These are phyloP conservation scores for Chloromyia formosa DNA, from an alignment of 2,888 invertebrate genomes.

Conservation along the genomic window DNA sequence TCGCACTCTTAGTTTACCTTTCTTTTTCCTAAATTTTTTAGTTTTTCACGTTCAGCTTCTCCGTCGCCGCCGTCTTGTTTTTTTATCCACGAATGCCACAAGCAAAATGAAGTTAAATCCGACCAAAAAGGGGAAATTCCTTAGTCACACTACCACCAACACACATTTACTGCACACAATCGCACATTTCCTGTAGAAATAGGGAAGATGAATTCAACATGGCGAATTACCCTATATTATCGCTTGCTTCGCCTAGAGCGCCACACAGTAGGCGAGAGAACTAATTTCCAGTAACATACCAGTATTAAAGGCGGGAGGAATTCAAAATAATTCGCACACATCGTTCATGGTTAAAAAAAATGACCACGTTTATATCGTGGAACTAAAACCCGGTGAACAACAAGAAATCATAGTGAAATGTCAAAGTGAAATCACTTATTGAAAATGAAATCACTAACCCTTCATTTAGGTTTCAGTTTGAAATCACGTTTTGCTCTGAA, in stretches of 20 bases:
- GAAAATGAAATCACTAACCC: too few relatives aligned
- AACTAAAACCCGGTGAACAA: too few relatives aligned
- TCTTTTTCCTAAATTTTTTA: conserved; percentile 47
- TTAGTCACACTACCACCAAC: conserved; percentile 27
- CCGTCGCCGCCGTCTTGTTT: conserved; percentile 49
- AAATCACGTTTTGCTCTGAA: too few relatives aligned
- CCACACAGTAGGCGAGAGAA: neutral
- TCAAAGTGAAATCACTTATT: too few relatives aligned
- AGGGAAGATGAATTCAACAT: conserved; percentile 36
- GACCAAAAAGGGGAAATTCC: conserved; percentile 51
- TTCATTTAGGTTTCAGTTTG: too few relatives aligned
- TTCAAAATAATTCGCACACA: too few relatives aligned
- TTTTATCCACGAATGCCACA: conserved; percentile 54
- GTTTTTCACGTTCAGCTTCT: neutral
- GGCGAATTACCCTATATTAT: conserved; percentile 2
- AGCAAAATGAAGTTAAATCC: conserved; percentile 54
- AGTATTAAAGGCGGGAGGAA: neutral
- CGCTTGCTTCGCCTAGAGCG: conserved; percentile 28
- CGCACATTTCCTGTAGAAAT: conserved; percentile 31
- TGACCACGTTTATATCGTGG: too few relatives aligned
- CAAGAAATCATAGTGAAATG: too few relatives aligned
- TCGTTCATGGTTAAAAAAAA: too few relatives aligned
- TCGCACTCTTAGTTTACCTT: conserved; percentile 11
- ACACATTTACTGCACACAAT: neutral
- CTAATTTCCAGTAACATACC: neutral